Conservation (phyloP, 2,113 vertebrate genomes). For the Oncorhynchus kisutch region DNA sequence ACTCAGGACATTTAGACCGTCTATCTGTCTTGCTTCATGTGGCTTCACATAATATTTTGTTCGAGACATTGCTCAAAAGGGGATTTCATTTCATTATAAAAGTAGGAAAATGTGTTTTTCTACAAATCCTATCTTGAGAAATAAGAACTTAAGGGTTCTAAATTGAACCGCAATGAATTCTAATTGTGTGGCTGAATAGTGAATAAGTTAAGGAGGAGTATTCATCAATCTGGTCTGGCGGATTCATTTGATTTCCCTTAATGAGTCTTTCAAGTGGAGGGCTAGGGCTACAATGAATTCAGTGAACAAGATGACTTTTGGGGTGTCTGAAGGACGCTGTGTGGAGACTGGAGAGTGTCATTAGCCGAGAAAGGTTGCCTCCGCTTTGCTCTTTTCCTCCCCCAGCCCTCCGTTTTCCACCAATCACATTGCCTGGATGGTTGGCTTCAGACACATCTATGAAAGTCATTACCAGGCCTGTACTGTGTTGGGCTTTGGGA, state of each 20-base stretch:
- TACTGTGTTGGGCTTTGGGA: slow-evolving; percentile 25
- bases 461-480: slow-evolving; percentile 51
- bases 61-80: no score
- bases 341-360: slow-evolving; percentile 27
- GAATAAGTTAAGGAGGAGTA: slow-evolving; percentile 34
- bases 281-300: slow-evolving; percentile 45
- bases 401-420: not conserved
- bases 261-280: slow-evolving; percentile 58
- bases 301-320: slow-evolving; percentile 50
- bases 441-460: slow-evolving; percentile 48
- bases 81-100: no score
- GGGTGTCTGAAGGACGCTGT: slow-evolving; percentile 33
- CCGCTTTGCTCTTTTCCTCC: slow-evolving; percentile 2
- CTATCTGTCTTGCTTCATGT: no score
- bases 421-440: slow-evolving; percentile 33
- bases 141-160: not conserved
- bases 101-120: no score
- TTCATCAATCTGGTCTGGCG: slow-evolving; percentile 58
- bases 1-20: no score
- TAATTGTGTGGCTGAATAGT: slow-evolving; percentile 47
- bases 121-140: not conserved
- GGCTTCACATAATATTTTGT: no score
- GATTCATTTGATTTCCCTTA: slow-evolving; percentile 67
- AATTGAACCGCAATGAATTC: slow-evolving; percentile 30
- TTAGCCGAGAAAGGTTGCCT: slow-evolving; percentile 1